Evolutionary conservation across 1,140 invertebrate species (phyloP).

Genomic region (Orchestia grillus): DNA sequence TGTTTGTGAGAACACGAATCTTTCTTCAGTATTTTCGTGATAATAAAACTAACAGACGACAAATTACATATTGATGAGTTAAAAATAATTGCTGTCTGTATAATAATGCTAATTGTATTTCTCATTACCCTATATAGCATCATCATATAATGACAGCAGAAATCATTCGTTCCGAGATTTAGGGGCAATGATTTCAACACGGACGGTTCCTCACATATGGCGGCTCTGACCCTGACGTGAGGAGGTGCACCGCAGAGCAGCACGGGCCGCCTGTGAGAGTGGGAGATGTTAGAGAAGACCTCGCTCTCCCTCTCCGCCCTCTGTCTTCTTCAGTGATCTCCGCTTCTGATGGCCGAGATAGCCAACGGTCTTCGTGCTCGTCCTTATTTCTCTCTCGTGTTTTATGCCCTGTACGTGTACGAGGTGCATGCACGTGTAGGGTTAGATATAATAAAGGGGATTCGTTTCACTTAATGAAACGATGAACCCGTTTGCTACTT

Average conservation of each 20-base stretch:
- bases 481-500: neutral
- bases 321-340: neutral
- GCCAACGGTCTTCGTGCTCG: neutral
- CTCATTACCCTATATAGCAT: too few species aligned
- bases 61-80: too few species aligned
- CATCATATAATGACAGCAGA: too few species aligned
- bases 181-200: too few species aligned
- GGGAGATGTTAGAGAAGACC: neutral
- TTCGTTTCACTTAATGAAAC: neutral
- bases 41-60: too few species aligned
- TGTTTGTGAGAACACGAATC: too few species aligned
- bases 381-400: neutral
- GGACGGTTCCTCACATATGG: too few species aligned
- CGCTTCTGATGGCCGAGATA: neutral
- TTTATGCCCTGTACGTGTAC: neutral
- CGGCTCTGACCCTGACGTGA: too few species aligned
- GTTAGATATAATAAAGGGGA: neutral
- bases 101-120: too few species aligned
- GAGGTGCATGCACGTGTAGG: neutral
- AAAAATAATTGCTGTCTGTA: too few species aligned
- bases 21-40: too few species aligned
- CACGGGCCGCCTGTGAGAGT: neutral
- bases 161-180: too few species aligned
- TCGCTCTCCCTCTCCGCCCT: neutral
- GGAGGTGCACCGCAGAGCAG: neutral